phyloP scores from a whole-genome alignment of 2,797 vertebrate species.

The Toxotes lorentzi region DNA sequence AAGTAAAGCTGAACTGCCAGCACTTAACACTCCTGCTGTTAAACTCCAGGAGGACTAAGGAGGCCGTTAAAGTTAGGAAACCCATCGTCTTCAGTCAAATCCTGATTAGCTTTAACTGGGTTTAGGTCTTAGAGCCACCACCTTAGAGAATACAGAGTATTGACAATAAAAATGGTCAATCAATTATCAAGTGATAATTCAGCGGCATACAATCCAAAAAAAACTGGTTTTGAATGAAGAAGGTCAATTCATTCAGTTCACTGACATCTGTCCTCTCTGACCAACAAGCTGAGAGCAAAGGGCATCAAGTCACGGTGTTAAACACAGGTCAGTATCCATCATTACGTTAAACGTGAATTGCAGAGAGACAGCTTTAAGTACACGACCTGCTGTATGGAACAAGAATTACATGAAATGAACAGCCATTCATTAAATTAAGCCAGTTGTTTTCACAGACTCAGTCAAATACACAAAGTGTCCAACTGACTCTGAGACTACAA shows the following conservation, averaged over 20 bases:
- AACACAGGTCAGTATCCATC: slow-evolving; percentile 17
- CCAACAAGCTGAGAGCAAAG: slow-evolving; percentile 45
- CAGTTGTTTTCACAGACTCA: slow-evolving; percentile 14
- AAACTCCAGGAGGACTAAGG: slow-evolving; percentile 8
- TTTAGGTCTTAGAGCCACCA: background rate
- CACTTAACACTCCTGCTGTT: background rate
- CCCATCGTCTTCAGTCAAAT: background rate
- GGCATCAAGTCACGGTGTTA: slow-evolving; percentile 28
- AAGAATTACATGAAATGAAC: background rate
- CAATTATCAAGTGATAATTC: background rate
- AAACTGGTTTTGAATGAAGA: background rate
- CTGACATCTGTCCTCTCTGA: slow-evolving; percentile 72
- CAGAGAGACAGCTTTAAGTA: background rate
- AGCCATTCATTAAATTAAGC: background rate
- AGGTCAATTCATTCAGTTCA: slow-evolving; percentile 17
- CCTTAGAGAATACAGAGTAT: background rate
- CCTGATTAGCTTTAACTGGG: background rate
- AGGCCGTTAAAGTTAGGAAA: slow-evolving; percentile 10
- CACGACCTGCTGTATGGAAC: background rate
- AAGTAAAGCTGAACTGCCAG: slow-evolving; percentile 11
- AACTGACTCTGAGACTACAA: background rate
- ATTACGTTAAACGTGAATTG: background rate
- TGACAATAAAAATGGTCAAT: background rate
- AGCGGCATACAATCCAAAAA: background rate
- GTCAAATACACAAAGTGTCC: background rate